phyloP scores from a whole-genome alignment of 2,888 invertebrate species.

The Blera fallax region DNA sequence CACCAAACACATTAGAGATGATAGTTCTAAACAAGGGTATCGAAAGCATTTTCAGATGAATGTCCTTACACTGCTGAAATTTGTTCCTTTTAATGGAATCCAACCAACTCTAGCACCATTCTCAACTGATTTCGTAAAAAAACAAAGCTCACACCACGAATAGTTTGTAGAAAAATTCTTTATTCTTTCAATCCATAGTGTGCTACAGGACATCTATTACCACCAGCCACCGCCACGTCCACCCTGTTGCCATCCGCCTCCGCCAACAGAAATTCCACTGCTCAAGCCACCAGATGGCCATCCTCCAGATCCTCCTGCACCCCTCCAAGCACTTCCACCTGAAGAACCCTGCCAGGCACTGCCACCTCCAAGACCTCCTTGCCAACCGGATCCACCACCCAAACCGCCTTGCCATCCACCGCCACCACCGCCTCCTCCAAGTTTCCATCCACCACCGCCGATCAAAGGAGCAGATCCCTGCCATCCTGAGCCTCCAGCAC shows the following conservation, averaged over 20 bases:
- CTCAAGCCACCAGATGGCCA: conserved; percentile 66
- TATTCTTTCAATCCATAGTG: background rate
- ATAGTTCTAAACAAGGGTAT: too few relatives aligned
- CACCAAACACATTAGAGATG: too few relatives aligned
- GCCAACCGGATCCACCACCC: conserved; percentile 52
- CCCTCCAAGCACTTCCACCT: conserved; percentile 27
- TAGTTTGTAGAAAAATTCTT: background rate
- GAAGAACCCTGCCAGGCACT: conserved; percentile 49
- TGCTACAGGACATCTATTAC: background rate
- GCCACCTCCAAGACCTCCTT: conserved; percentile 68
- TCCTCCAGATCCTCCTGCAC: conserved; percentile 28
- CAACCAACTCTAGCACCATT: too few relatives aligned
- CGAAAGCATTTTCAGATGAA: too few relatives aligned
- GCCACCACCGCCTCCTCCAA: conserved; percentile 35
- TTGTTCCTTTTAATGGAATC: background rate
- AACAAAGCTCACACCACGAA: too few relatives aligned
- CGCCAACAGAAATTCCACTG: conserved; percentile 52
- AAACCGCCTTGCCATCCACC: conserved; percentile 58
- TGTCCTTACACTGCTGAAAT: too few relatives aligned
- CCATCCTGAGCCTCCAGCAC: conserved; percentile 30
- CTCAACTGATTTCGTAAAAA: too few relatives aligned
- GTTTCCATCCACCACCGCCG: conserved; percentile 54
- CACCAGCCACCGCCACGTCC: conserved; percentile 37
- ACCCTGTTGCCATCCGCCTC: conserved; percentile 62
- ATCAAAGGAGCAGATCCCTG: conserved; percentile 24